Conservation (phyloP, 2,888 invertebrate species). For the Nemotelus nigrinus region DNA sequence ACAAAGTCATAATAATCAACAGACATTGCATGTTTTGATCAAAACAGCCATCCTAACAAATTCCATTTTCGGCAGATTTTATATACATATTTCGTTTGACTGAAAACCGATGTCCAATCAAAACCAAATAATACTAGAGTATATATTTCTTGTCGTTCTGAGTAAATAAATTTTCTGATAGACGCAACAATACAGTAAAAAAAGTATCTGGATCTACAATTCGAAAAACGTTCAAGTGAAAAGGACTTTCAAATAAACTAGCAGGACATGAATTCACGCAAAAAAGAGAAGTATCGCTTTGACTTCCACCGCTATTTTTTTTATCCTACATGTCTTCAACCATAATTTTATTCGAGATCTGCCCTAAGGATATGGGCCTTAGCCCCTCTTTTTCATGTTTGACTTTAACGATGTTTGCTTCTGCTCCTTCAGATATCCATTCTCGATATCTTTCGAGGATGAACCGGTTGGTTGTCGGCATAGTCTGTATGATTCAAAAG, state of each 20-base stretch:
- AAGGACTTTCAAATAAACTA: neutral
- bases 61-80: constrained; percentile 9
- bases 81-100: neutral
- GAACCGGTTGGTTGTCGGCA: too few relatives aligned
- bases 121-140: too few relatives aligned
- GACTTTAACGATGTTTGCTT: neutral
- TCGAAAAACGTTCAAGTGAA: neutral
- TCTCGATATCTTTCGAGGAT: too few relatives aligned
- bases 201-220: constrained; percentile 33
- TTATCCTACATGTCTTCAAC: neutral
- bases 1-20: neutral
- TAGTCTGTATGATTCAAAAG: too few relatives aligned
- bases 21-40: neutral
- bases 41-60: neutral
- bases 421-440: too few relatives aligned
- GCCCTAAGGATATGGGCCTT: constrained; percentile 5
- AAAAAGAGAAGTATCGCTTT: neutral
- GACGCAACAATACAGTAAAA: constrained; percentile 25
- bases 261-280: neutral
- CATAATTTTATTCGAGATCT: constrained; percentile 13
- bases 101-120: neutral
- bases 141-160: neutral
- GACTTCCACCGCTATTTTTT: neutral
- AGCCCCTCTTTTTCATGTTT: constrained; percentile 11
- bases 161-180: constrained; percentile 40